Base-by-base conservation (phyloP, 1,140 invertebrate genomes). In the Latrodectus geometricus region DNA sequence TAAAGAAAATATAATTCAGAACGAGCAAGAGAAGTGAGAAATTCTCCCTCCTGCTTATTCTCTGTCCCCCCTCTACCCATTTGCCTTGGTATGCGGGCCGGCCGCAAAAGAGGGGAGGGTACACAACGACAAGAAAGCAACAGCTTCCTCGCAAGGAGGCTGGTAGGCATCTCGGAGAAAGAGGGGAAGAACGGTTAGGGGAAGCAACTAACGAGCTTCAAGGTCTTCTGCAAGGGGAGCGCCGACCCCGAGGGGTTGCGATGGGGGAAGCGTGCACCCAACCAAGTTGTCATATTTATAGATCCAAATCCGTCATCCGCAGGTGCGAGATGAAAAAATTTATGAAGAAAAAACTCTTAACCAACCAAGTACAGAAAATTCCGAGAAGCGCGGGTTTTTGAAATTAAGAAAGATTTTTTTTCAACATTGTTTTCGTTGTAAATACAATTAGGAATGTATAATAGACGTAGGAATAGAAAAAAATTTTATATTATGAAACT, bases 191-290 rank as follows among this genome's bases (percentile, higher is more conserved):
- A 48, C n/a, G 35, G 9, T 49, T 54, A 66, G 61, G 48, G 23
- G 56, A 78, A 49, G 11, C 35, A 72, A 74, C 66, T 86, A 86
- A 86, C 83, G 83, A 86, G 83, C 83, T 86, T 76, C 74, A 86
- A 78, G 82, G 82, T 84, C 74, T 78, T 78, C 23, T 72, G 50
- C 11, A 61, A 86, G 83, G 83, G 83, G 83, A 86, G 83, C 83
- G 83, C 49, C 75, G 82, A 84, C 82, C 82, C 82, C 82, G 50
- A 84, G 82, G 65, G 61, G 48, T 23, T 21, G 20, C 61, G 20
- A 35, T 35, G 15, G 54, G 61, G 81, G 81, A 56, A 9, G 9
- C 9, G 78, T 23, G 68, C 15, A 15, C 20, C 21, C 66, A n/a
- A 48, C 48, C 9, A 20, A 73, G 54, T 65, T 52, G 21, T 49